A percentile compares a stretch with the other conserved stretches of the same genome.
These are phyloP conservation scores for Encarsia formosa DNA, from an alignment of 2,888 invertebrate species.

Conservation along the genomic window DNA sequence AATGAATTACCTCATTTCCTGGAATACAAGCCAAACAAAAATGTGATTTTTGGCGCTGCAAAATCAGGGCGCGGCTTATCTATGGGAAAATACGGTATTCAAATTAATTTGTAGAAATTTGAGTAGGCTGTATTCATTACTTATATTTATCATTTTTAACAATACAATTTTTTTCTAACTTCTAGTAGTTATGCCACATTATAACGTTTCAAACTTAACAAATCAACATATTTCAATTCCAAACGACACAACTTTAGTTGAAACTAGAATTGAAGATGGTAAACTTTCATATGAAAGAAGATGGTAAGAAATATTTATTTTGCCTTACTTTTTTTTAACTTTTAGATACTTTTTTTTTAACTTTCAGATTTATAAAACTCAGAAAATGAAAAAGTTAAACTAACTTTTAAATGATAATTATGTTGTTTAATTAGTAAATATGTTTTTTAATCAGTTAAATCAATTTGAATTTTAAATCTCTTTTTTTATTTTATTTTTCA, in stretches of 20 bases:
- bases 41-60: no score
- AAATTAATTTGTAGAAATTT: no score
- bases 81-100: no score
- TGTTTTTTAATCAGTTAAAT: no score
- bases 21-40: no score
- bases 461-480: no score
- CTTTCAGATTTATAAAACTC: background rate
- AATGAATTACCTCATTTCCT: no score
- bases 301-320: conserved; percentile 62
- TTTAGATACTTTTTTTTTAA: background rate
- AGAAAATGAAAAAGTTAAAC: background rate
- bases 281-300: conserved; percentile 88
- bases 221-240: conserved; percentile 47
- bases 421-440: no score
- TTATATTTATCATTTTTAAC: background rate
- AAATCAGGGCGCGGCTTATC: no score
- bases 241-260: conserved; percentile 57
- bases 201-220: conserved; percentile 32
- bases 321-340: no score
- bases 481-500: no score
- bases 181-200: conserved; percentile 24
- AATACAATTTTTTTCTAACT: conserved; percentile 5
- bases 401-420: no score
- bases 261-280: conserved; percentile 91
- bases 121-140: background rate